Evolutionary conservation across 2,797 vertebrate species (phyloP).

Genomic region (Eutrigla gurnardus): DNA sequence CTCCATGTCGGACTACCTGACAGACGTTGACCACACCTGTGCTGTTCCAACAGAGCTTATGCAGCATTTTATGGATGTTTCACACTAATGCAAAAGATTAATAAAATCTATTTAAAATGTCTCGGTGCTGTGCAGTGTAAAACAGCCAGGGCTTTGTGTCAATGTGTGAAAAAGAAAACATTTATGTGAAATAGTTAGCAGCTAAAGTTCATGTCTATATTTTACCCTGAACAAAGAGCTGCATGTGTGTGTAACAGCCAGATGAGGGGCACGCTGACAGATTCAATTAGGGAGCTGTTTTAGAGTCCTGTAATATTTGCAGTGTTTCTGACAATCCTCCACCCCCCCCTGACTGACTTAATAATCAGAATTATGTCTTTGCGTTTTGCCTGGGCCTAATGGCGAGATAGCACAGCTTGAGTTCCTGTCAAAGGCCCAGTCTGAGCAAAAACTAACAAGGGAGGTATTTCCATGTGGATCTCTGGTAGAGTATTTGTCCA

Average conservation of each 20-base stretch:
- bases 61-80: constrained; percentile 69
- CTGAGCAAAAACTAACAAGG: constrained; percentile 72
- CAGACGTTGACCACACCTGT: constrained; percentile 77
- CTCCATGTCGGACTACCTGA: constrained; percentile 71
- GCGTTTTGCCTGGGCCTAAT: constrained; percentile 68
- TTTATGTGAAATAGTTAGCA: constrained; percentile 35
- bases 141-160: constrained; percentile 69
- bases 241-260: constrained; percentile 59
- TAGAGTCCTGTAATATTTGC: constrained; percentile 58
- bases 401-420: constrained; percentile 72
- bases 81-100: constrained; percentile 53
- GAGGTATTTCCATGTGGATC: constrained; percentile 63
- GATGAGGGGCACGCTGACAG: constrained; percentile 68
- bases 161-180: constrained; percentile 59
- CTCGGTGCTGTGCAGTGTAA: constrained; percentile 20
- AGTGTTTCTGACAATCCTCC: constrained; percentile 65
- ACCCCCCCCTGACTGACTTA: constrained; percentile 54
- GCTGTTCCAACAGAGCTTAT: constrained; percentile 60
- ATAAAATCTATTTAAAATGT: constrained; percentile 57
- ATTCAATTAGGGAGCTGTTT: constrained; percentile 66
- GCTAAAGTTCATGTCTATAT: constrained; percentile 49
- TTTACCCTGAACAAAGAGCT: constrained; percentile 57
- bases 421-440: constrained; percentile 67
- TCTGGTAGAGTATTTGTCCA: constrained; percentile 59
- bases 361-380: constrained; percentile 75